Evolutionary conservation across 2,113 vertebrate species (phyloP).

Genomic region (Xenus cinereus): DNA sequence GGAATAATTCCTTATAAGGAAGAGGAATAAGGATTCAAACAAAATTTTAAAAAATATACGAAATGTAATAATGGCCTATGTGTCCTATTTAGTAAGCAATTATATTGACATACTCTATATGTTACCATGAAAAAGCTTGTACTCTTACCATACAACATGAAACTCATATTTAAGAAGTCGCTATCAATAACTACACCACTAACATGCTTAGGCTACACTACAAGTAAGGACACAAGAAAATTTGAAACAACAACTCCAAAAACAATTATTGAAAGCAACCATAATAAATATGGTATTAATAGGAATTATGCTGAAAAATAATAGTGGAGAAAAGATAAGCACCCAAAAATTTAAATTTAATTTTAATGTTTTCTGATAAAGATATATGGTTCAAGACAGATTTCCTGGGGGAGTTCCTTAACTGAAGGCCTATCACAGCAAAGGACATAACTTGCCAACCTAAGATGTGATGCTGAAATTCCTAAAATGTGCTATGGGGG

Average conservation of each 20-base stretch:
- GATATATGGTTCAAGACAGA: slow-evolving; percentile 18
- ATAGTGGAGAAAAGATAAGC: not conserved
- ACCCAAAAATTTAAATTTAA: not conserved
- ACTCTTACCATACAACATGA: not conserved
- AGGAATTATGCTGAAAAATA: not conserved
- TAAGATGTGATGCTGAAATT: slow-evolving; percentile 46
- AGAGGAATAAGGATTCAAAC: not conserved
- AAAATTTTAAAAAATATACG: not conserved
- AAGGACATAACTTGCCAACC: slow-evolving; percentile 52
- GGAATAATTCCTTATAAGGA: not conserved
- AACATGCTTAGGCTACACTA: not conserved
- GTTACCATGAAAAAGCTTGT: not conserved
- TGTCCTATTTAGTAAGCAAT: not conserved
- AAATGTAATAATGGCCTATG: not conserved
- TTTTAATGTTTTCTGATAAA: not conserved
- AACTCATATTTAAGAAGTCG: not conserved
- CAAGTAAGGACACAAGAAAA: not conserved
- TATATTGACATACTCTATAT: not conserved
- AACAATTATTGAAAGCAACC: not conserved
- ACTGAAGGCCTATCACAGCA: slow-evolving; percentile 39
- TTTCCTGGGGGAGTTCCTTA: slow-evolving; percentile 54
- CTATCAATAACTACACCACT: not conserved
- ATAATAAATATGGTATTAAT: not conserved
- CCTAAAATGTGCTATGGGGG: slow-evolving; percentile 47
- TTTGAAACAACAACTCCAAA: not conserved